Percentiles rank a stretch among this genome's conserved stretches.
phyloP scores from a whole-genome alignment of 1,140 invertebrate genomes.

The Phocides pigmalion region DNA sequence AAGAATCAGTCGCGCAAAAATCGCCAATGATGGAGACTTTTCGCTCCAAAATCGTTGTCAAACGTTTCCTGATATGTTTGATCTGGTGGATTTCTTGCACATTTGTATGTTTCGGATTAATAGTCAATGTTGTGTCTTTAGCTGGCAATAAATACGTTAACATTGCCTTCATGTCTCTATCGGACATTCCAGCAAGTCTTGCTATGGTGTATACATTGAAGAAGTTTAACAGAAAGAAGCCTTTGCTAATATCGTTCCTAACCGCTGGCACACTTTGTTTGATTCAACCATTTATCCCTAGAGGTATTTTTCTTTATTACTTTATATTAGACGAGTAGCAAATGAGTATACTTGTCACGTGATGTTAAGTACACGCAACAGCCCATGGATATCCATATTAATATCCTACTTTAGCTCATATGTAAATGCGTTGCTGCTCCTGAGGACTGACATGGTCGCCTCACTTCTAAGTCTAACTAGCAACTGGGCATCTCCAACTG shows the following conservation, averaged over 20 bases:
- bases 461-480: too few species aligned
- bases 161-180: constrained; percentile 86
- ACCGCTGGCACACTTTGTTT: constrained; percentile 54
- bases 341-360: too few species aligned
- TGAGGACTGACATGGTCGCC: too few species aligned
- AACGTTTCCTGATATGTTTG: constrained; percentile 83
- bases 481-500: too few species aligned
- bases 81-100: constrained; percentile 89
- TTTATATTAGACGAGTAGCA: neutral
- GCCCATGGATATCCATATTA: too few species aligned
- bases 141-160: constrained; percentile 88
- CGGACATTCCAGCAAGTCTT: constrained; percentile 89
- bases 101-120: constrained; percentile 91
- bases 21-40: constrained; percentile 46
- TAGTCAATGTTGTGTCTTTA: constrained; percentile 90
- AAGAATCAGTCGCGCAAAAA: constrained; percentile 36
- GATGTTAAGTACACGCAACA: too few species aligned
- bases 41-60: constrained; percentile 48
- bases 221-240: constrained; percentile 56
- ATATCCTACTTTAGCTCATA: too few species aligned
- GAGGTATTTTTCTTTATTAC: constrained; percentile 47
- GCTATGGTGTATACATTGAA: constrained; percentile 69
- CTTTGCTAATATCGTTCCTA: constrained; percentile 54
- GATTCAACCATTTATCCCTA: constrained; percentile 54
- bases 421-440: too few species aligned